phyloP scores from a whole-genome alignment of 2,888 invertebrate genomes.

The Sinodicranocentrus sp. region DNA sequence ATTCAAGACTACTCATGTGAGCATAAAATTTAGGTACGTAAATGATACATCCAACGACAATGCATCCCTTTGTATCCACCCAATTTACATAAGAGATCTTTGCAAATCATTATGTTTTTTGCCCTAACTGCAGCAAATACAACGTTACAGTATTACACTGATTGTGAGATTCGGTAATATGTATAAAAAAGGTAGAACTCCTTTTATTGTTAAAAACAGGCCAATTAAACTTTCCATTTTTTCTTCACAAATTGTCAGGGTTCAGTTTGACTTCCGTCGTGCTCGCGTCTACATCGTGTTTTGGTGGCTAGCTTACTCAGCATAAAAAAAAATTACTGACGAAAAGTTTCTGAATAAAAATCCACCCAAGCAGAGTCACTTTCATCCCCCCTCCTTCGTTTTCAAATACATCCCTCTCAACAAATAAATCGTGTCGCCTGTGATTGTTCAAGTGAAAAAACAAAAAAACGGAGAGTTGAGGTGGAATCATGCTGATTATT shows the following conservation, averaged over 20 bases:
- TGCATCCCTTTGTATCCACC: too few relatives aligned
- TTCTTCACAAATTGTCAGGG: constrained; percentile 37
- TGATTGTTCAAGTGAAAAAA: constrained; percentile 55
- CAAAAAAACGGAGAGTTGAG: not conserved
- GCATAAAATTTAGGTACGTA: too few relatives aligned
- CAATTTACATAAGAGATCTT: too few relatives aligned
- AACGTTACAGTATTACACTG: not conserved
- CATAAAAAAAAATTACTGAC: not conserved
- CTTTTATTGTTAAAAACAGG: constrained; percentile 24
- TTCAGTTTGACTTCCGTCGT: constrained; percentile 63
- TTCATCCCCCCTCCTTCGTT: constrained; percentile 13
- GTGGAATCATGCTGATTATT: constrained; percentile 66
- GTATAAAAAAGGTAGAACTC: not conserved
- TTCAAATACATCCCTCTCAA: not conserved
- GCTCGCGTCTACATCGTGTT: constrained; percentile 37
- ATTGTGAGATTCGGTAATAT: not conserved
- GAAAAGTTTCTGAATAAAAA: constrained; percentile 20
- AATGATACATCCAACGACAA: too few relatives aligned
- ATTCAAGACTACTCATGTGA: too few relatives aligned
- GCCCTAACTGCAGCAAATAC: too few relatives aligned
- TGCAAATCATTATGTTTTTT: too few relatives aligned
- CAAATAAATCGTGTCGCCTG: constrained; percentile 5
- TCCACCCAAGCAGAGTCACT: not conserved
- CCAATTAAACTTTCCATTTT: constrained; percentile 71
- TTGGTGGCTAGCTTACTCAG: not conserved